Percentiles rank a stretch among this genome's conserved stretches.
Conservation (phyloP, 2,113 vertebrate genomes). For the Herpetotheres cachinnans region DNA sequence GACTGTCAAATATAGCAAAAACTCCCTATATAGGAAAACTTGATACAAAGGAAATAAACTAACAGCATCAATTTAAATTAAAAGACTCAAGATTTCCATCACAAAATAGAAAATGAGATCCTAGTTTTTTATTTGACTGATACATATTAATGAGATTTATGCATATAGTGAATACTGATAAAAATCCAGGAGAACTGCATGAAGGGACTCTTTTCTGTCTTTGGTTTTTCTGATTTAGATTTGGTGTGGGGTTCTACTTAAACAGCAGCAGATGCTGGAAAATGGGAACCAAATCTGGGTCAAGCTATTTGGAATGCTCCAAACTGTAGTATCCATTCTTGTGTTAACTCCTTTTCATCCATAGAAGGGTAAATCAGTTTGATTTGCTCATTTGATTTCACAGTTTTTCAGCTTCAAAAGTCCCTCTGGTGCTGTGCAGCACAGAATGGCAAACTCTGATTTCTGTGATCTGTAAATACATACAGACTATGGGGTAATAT, state of each 20-base stretch:
- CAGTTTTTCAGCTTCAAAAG: background rate
- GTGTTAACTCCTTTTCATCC: background rate
- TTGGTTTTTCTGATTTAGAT: background rate
- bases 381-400: background rate
- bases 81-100: background rate
- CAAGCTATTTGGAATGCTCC: background rate
- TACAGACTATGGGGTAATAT: background rate
- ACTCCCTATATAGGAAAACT: background rate
- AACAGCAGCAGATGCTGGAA: background rate
- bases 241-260: background rate
- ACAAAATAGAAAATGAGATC: background rate
- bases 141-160: background rate
- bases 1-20: background rate
- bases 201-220: background rate
- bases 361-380: background rate
- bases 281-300: background rate
- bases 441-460: background rate
- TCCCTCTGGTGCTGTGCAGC: background rate
- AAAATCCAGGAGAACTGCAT: background rate
- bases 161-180: background rate
- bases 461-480: background rate
- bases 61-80: background rate
- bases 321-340: background rate
- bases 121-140: background rate
- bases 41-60: background rate